Percentiles rank a stretch among this genome's conserved stretches.
phyloP scores from a whole-genome alignment of 2,888 invertebrate species.

The Drosophila neotestacea region DNA sequence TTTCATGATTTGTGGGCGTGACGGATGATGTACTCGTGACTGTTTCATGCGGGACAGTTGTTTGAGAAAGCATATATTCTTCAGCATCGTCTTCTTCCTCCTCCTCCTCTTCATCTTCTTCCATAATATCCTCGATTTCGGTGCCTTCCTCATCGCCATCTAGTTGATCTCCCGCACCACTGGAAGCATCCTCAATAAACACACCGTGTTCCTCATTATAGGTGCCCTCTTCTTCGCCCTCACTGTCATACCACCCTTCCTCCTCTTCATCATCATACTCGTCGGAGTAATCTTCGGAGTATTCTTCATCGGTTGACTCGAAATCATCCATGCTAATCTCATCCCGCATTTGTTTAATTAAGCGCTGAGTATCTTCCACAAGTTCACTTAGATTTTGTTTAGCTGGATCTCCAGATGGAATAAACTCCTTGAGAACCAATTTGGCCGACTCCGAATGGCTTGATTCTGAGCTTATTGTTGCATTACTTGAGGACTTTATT shows the following conservation, averaged over 20 bases:
- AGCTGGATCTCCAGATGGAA: slow-evolving; percentile 81
- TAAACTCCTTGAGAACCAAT: slow-evolving; percentile 74
- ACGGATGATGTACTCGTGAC: slow-evolving; percentile 49
- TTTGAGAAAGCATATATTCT: slow-evolving; percentile 4
- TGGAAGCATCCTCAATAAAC: slow-evolving; percentile 78
- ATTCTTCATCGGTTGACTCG: slow-evolving; percentile 84
- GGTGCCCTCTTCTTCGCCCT: slow-evolving; percentile 78
- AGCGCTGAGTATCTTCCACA: slow-evolving; percentile 87
- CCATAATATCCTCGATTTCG: slow-evolving; percentile 70
- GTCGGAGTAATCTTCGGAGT: slow-evolving; percentile 86
- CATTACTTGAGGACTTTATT: slow-evolving; percentile 61
- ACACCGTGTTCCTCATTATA: slow-evolving; percentile 77
- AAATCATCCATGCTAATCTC: slow-evolving; percentile 88
- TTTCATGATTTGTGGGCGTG: slow-evolving; percentile 63
- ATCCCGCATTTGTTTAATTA: slow-evolving; percentile 89
- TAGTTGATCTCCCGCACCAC: slow-evolving; percentile 41
- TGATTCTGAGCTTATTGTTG: slow-evolving; percentile 67
- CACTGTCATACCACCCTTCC: slow-evolving; percentile 78
- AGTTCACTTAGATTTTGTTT: slow-evolving; percentile 86
- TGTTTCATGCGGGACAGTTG: slow-evolving; percentile 37
- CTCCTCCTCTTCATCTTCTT: slow-evolving; percentile 49
- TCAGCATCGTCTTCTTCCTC: slow-evolving; percentile 4
- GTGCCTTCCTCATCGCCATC: slow-evolving; percentile 69
- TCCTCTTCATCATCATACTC: slow-evolving; percentile 85
- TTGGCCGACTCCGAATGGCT: slow-evolving; percentile 60